A percentile compares a stretch with the other conserved stretches of the same genome.
These are phyloP conservation scores for Scartelaos histophorus DNA, from an alignment of 2,113 vertebrate species.

Conservation along the genomic window DNA sequence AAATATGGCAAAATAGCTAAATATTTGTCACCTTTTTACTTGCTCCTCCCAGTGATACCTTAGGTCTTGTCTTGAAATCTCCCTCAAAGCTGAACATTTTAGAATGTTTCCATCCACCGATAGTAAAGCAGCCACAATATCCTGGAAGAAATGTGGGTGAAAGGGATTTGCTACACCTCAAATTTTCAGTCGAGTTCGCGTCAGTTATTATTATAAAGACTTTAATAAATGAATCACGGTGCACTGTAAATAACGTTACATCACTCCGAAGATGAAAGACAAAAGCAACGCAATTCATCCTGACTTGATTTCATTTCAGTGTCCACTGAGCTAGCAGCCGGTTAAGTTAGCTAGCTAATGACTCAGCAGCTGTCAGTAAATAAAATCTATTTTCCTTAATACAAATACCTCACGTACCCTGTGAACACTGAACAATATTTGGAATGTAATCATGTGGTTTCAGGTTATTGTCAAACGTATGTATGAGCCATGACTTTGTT, in stretches of 20 bases:
- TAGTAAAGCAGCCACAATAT: conserved; percentile 10
- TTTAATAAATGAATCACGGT: not conserved
- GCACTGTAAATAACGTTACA: not conserved
- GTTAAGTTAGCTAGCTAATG: conserved; percentile 72
- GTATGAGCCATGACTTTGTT: conserved; percentile 39
- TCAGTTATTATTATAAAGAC: not conserved
- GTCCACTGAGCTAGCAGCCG: conserved; percentile 61
- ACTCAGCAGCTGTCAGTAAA: conserved; percentile 73
- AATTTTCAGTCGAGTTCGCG: not conserved
- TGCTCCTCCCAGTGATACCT: conserved; percentile 96
- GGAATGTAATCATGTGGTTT: conserved; percentile 25
- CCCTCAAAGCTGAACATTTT: conserved; percentile 99
- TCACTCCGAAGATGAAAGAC: not conserved
- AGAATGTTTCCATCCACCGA: conserved; percentile 85
- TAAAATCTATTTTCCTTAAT: not conserved
- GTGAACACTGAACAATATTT: not conserved
- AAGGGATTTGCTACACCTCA: not conserved
- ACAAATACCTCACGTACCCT: not conserved
- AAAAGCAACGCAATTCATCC: not conserved
- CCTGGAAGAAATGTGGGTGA: conserved; percentile 33
- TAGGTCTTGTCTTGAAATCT: conserved; percentile 97
- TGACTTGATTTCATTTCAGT: conserved; percentile 30
- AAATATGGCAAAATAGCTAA: not conserved
- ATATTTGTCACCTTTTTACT: conserved; percentile 86
- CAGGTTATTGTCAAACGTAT: not conserved